Conservation (phyloP, 2,888 invertebrate genomes). For the Brachypalpus laphriformis region DNA sequence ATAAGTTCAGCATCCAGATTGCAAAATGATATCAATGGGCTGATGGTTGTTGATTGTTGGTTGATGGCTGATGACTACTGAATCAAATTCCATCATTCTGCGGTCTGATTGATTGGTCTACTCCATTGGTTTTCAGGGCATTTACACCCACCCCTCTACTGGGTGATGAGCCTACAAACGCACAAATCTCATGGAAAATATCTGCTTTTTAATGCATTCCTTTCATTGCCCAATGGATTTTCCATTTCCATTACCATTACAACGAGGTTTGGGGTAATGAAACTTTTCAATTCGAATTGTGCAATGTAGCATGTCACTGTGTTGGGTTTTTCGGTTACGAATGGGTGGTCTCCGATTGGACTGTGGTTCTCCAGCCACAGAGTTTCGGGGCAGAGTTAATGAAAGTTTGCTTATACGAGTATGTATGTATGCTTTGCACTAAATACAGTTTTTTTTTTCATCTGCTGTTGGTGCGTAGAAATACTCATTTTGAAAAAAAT, state of each 20-base stretch:
- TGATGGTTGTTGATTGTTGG: not conserved
- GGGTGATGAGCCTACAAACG: not conserved
- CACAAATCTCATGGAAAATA: slow-evolving; percentile 6
- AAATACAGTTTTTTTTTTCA: not conserved
- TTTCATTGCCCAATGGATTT: slow-evolving; percentile 23
- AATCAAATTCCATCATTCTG: not conserved
- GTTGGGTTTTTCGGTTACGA: slow-evolving; percentile 29
- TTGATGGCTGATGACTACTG: not conserved
- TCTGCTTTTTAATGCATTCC: slow-evolving; percentile 38
- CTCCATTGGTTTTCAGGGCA: not conserved
- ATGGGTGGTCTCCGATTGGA: slow-evolving; percentile 15
- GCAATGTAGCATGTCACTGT: slow-evolving; percentile 19
- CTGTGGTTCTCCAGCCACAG: slow-evolving; percentile 11
- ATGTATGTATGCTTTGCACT: slow-evolving; percentile 26
- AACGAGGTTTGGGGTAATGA: not conserved
- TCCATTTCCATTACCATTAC: not conserved
- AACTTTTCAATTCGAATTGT: slow-evolving; percentile 34
- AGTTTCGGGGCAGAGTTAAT: slow-evolving; percentile 20
- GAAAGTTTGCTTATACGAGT: slow-evolving; percentile 41
- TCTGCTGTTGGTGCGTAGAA: not conserved
- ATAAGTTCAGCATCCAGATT: not conserved
- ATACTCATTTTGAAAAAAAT: not conserved
- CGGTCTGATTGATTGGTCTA: not conserved
- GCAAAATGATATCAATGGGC: not conserved
- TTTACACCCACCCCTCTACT: not conserved